Conservation (phyloP, 2,888 invertebrate genomes). For the Tenthredo livida region DNA sequence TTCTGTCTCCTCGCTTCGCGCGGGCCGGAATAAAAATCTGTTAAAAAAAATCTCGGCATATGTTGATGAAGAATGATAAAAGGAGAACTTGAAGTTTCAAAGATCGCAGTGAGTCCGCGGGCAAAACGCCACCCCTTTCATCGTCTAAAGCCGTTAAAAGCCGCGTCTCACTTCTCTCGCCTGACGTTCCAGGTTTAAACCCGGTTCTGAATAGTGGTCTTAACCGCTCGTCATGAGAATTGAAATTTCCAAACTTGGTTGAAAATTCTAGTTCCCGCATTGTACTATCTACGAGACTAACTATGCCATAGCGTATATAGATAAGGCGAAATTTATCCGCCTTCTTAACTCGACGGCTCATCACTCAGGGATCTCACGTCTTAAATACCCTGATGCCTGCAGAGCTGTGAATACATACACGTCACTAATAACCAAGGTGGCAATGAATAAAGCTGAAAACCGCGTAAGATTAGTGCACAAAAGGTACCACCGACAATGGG, state of each 20-base stretch:
- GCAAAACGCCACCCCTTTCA: background rate
- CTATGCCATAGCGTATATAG: background rate
- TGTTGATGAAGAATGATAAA: background rate
- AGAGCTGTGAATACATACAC: background rate
- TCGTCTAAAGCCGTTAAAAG: conserved; percentile 23
- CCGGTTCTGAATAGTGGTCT: background rate
- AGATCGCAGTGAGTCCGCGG: background rate
- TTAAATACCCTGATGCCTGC: background rate
- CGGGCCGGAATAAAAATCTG: background rate
- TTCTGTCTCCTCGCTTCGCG: background rate
- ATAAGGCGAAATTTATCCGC: background rate
- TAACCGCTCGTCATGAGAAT: background rate
- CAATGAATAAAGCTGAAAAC: conserved; percentile 4
- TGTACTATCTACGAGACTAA: background rate
- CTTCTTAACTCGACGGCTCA: background rate
- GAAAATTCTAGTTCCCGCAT: background rate
- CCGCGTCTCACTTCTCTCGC: background rate
- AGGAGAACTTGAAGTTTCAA: background rate
- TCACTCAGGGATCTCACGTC: background rate
- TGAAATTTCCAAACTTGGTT: conserved; percentile 9
- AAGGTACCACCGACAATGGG: conserved; percentile 10
- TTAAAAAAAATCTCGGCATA: background rate
- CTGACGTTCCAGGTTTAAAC: background rate
- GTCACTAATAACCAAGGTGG: background rate
- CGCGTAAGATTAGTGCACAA: conserved; percentile 1